Conservation (phyloP, 2,797 vertebrate species). For the Danio jaintianensis region DNA sequence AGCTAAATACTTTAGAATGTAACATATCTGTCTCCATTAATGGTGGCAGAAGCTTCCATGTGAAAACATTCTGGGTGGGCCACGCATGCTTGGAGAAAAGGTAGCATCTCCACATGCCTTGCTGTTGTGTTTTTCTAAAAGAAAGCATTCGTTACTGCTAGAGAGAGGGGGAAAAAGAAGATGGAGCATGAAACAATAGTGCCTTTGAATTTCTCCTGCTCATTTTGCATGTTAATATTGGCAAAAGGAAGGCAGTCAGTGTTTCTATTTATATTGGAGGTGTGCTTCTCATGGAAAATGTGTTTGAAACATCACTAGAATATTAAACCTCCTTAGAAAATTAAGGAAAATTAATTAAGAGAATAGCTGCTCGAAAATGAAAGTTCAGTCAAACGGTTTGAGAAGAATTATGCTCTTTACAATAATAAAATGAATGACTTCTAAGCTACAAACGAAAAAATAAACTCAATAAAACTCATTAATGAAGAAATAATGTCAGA, state of each 20-base stretch:
- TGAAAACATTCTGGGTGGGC: constrained; percentile 30
- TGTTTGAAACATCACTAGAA: constrained; percentile 64
- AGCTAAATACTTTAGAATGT: constrained; percentile 40
- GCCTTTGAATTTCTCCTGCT: constrained; percentile 75
- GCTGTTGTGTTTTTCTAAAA: constrained; percentile 72
- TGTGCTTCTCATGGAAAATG: constrained; percentile 66
- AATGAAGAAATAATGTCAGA: too few species aligned
- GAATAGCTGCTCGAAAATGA: neutral
- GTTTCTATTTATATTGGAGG: constrained; percentile 68
- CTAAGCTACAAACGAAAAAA: neutral
- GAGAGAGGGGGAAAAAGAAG: constrained; percentile 54
- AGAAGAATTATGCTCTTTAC: neutral
- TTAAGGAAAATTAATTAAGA: constrained; percentile 51
- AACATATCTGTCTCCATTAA: constrained; percentile 30
- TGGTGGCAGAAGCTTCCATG: constrained; percentile 26
- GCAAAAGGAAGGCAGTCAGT: constrained; percentile 66
- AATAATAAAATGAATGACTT: neutral
- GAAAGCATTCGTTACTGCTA: constrained; percentile 70
- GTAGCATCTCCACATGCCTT: constrained; percentile 66
- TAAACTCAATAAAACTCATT: too few species aligned
- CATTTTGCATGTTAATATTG: constrained; percentile 80
- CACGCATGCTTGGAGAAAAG: constrained; percentile 15
- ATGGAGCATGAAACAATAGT: constrained; percentile 71
- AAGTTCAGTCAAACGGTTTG: neutral
- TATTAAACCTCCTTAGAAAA: constrained; percentile 58